These are phyloP conservation scores for Chaetops frenatus DNA, from an alignment of 2,113 vertebrate genomes.

Conservation along the genomic window DNA sequence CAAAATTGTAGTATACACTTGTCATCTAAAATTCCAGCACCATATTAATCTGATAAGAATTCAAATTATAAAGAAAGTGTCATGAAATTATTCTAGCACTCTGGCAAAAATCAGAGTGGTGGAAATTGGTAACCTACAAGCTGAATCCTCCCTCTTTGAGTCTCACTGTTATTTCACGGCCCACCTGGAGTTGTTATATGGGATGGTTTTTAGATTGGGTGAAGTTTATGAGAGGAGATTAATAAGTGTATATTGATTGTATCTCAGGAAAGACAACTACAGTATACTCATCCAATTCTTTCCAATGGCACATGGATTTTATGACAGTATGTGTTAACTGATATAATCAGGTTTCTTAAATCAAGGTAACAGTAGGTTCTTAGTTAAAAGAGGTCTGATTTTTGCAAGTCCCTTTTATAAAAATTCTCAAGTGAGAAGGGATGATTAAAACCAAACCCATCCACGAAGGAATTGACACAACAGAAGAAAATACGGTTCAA, in stretches of 20 bases:
- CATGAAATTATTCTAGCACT: conserved; percentile 5
- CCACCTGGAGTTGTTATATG: background rate
- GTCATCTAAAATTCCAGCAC: background rate
- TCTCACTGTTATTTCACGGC: conserved; percentile 15
- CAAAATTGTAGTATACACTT: background rate
- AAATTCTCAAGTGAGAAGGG: background rate
- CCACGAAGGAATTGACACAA: background rate
- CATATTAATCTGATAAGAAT: background rate
- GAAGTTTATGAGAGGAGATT: conserved; percentile 4
- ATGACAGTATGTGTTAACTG: background rate
- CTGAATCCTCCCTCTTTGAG: conserved; percentile 6
- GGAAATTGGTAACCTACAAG: background rate
- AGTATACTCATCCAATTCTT: background rate
- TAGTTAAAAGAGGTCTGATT: background rate
- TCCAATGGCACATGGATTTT: background rate
- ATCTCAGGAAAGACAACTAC: background rate
- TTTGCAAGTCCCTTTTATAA: background rate
- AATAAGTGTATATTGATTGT: background rate
- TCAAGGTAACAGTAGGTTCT: background rate
- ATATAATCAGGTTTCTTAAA: background rate
- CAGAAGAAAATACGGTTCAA: background rate
- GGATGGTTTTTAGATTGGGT: background rate
- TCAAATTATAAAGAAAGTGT: background rate
- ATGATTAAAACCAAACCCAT: background rate
- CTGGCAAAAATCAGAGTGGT: background rate